Percentiles rank a stretch among this genome's conserved stretches.
Evolutionary conservation across 2,797 vertebrate genomes (phyloP).

Genomic region (Sebastes kiyomatsui): DNA sequence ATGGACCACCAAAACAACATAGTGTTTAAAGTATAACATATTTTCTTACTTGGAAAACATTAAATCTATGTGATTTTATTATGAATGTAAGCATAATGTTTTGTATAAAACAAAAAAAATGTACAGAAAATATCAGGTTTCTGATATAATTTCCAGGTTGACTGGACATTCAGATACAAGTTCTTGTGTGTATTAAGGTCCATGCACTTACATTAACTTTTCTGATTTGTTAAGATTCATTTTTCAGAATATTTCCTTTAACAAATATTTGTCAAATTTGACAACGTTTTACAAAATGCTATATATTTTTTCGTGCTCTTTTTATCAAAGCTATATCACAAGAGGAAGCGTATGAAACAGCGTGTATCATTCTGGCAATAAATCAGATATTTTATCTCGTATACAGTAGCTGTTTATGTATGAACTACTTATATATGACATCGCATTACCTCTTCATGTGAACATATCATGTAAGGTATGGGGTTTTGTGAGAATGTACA

Average conservation of each 20-base stretch:
- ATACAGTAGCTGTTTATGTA: conserved; percentile 49
- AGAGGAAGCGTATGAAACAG: conserved; percentile 17
- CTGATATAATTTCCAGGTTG: conserved; percentile 60
- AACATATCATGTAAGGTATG: conserved; percentile 57
- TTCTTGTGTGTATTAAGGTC: conserved; percentile 39
- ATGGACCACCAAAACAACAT: conserved; percentile 72
- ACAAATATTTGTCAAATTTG: conserved; percentile 39
- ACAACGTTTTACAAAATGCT: conserved; percentile 55
- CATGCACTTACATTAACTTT: conserved; percentile 60
- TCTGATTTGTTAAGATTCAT: conserved; percentile 50
- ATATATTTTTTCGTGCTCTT: conserved; percentile 67
- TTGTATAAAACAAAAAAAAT: conserved; percentile 59
- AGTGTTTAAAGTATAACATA: conserved; percentile 75
- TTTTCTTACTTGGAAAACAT: conserved; percentile 79
- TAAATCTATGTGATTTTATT: conserved; percentile 73
- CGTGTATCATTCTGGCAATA: conserved; percentile 69
- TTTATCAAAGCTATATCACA: conserved; percentile 58
- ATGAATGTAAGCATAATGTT: conserved; percentile 71
- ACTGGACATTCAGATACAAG: conserved; percentile 53
- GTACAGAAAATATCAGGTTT: conserved; percentile 36
- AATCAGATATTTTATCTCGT: conserved; percentile 52
- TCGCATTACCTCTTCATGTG: conserved; percentile 59
- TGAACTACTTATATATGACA: conserved; percentile 40
- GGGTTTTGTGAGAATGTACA: conserved; percentile 66
- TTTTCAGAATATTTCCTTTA: conserved; percentile 44